Percentiles rank a stretch among this genome's conserved stretches.
These are phyloP conservation scores for Himantopus leucocephalus DNA, from an alignment of 2,113 vertebrate genomes.

Conservation along the genomic window DNA sequence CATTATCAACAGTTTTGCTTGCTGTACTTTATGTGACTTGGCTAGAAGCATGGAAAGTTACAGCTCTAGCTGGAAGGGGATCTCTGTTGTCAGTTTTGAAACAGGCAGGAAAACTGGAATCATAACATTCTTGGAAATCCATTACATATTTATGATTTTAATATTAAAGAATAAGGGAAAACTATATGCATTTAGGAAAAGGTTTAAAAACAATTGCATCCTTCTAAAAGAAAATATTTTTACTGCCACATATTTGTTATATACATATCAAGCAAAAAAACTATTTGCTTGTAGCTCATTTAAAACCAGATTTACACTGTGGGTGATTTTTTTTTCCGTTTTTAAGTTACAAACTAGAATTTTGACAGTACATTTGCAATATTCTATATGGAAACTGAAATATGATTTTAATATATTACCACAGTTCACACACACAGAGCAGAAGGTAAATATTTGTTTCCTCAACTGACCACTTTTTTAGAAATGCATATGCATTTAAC, in stretches of 20 bases:
- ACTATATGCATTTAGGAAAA: background rate
- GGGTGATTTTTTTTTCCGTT: accelerated
- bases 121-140: background rate
- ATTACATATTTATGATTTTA: background rate
- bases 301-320: background rate
- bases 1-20: constrained; percentile 14
- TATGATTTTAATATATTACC: background rate
- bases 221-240: background rate
- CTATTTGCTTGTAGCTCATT: background rate
- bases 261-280: background rate
- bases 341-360: background rate
- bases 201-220: background rate
- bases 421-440: background rate
- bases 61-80: background rate
- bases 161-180: background rate
- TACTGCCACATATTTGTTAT: background rate
- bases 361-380: background rate
- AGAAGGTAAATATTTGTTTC: background rate
- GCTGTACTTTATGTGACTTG: background rate
- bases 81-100: background rate
- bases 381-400: background rate
- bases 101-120: background rate
- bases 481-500: accelerated
- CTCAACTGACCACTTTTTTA: background rate
- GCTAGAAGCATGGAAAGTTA: background rate